Base-by-base conservation (phyloP, 2,113 vertebrate species). In the Phocoena phocoena region DNA sequence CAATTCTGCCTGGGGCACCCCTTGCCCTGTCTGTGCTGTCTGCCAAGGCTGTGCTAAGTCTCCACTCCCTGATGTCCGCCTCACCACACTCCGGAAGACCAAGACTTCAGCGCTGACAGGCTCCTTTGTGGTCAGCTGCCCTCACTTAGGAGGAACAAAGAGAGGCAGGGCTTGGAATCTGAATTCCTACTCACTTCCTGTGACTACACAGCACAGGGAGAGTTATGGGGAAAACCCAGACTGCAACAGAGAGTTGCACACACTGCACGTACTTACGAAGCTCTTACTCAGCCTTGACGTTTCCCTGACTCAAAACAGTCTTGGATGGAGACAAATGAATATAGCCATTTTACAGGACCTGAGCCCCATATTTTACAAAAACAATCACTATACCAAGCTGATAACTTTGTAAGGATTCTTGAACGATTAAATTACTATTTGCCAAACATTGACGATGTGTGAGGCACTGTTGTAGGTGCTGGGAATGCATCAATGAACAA, bases 161-260 rank as follows among this genome's bases (percentile, higher is more conserved):
- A 55, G 31, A 91, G 68, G 23, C 28, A 1, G 50, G 20, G 17
- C 28, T 71, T 63, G 41, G 36, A 44, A n/a, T 17, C 8, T 1
- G 12, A 44, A 73, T 70, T 92, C 67, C 31, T 23, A 2, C 31
- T 92, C 41, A 95, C 26, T 90, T 76, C 79, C 90, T 58, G n/a
- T 83, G 67, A 86, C 55, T 36, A 70, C 18, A 12, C 62, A 83
- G 88, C 13, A 13, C 10, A 73, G 50, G 68, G 33, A 73, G 41
- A 6, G 36, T 55, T 33, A 1, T 3, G 36, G 89, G 94, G 3
- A 94, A 97, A 50, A 33, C 63, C 79, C 83, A n/a, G 12, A 0
- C 47, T 73, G 10, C 71, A 8, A 13, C n/a, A 21, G 8, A 23
- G 9, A 31, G 6, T 62, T 88, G 76, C 71, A 47, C 23, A 3